phyloP scores from a whole-genome alignment of 2,113 vertebrate species.

The Marcusenius ussheri region DNA sequence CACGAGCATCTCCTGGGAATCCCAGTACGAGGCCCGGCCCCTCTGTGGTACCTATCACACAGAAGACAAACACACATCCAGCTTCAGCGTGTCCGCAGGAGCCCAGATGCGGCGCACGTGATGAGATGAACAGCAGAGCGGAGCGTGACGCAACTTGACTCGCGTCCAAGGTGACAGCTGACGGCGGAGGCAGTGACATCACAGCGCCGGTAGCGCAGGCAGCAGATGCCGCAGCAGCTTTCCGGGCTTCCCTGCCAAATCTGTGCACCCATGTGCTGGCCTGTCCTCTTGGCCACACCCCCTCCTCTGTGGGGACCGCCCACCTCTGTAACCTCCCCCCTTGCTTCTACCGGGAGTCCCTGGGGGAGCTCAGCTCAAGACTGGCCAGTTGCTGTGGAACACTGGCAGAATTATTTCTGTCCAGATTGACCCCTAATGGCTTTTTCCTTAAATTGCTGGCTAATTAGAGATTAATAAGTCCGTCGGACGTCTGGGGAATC shows the following conservation, averaged over 20 bases:
- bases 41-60: neutral
- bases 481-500: conserved; percentile 37
- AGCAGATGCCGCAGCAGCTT: conserved; percentile 22
- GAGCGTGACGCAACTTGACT: conserved; percentile 18
- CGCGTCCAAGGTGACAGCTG: conserved; percentile 31
- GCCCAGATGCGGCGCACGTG: neutral
- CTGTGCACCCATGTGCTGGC: neutral
- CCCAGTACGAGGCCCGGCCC: neutral
- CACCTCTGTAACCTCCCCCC: neutral
- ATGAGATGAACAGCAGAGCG: neutral
- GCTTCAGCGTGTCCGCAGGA: neutral
- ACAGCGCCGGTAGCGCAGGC: neutral
- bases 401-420: conserved; percentile 49
- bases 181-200: conserved; percentile 19
- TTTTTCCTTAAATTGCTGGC: conserved; percentile 53
- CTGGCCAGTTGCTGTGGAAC: conserved; percentile 42
- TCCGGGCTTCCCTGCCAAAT: conserved; percentile 16
- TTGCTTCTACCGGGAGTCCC: neutral
- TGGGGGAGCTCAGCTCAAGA: neutral
- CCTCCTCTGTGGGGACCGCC: neutral
- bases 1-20: neutral
- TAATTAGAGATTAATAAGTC: conserved; percentile 55
- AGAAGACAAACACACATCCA: neutral
- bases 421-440: conserved; percentile 44
- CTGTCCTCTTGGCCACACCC: neutral